Conservation (phyloP, 2,888 invertebrate species). For the Drosophila monieri region DNA sequence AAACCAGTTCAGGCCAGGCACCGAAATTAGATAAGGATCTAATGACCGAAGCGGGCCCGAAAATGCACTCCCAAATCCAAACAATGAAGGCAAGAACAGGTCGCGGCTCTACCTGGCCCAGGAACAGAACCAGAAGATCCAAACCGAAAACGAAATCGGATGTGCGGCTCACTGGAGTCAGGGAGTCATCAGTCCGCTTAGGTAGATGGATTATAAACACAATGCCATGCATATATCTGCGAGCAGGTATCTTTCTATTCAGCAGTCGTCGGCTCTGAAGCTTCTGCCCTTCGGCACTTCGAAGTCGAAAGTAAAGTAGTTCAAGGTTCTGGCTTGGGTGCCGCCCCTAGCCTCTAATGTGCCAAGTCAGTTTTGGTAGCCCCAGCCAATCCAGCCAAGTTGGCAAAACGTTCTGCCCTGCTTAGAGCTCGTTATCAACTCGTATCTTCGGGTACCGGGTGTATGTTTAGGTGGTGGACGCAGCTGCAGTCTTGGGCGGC, state of each 20-base stretch:
- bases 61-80: constrained; percentile 38
- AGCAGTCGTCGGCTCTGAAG: constrained; percentile 10
- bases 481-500: constrained; percentile 18
- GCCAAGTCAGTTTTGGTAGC: constrained; percentile 29
- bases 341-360: constrained; percentile 23
- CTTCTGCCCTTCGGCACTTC: constrained; percentile 30
- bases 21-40: constrained; percentile 72
- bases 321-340: constrained; percentile 47
- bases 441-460: neutral
- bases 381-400: constrained; percentile 15
- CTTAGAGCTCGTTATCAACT: neutral
- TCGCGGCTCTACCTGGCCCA: constrained; percentile 29
- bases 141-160: constrained; percentile 50
- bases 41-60: constrained; percentile 47
- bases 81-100: constrained; percentile 5
- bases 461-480: constrained; percentile 1
- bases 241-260: constrained; percentile 43
- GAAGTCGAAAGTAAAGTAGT: constrained; percentile 40
- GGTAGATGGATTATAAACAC: constrained; percentile 40
- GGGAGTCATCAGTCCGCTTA: constrained; percentile 36
- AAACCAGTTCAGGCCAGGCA: constrained; percentile 48
- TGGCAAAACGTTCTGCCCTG: constrained; percentile 9
- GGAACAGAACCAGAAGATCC: neutral
- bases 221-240: neutral
- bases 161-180: constrained; percentile 60